phyloP scores from a whole-genome alignment of 2,888 invertebrate genomes.

The Azorinus chamasolen region DNA sequence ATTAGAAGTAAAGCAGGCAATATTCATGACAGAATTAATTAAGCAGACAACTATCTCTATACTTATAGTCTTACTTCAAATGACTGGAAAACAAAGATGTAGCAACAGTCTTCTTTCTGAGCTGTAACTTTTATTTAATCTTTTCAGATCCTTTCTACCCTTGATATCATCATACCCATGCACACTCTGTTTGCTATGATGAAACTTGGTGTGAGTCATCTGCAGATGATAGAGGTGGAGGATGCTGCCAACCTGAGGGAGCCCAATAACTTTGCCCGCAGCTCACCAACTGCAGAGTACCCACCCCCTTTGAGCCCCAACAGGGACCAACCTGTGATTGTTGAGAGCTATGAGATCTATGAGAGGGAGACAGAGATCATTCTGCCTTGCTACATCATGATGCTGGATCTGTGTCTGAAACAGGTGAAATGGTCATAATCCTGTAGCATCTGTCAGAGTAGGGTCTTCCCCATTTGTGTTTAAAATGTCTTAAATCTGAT shows the following conservation, averaged over 20 bases:
- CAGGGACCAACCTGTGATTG: constrained; percentile 69
- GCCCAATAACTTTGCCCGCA: constrained; percentile 63
- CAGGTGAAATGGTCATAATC: constrained; percentile 90
- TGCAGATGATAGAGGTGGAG: constrained; percentile 68
- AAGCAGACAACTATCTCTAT: too few relatives aligned
- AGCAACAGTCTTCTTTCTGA: too few relatives aligned
- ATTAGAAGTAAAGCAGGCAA: too few relatives aligned
- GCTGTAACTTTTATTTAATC: too few relatives aligned
- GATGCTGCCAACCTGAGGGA: constrained; percentile 50
- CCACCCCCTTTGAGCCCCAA: constrained; percentile 81
- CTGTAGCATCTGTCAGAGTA: too few relatives aligned
- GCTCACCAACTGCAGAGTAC: constrained; percentile 75
- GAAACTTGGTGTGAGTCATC: constrained; percentile 92
- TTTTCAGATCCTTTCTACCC: constrained; percentile 90
- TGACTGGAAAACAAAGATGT: too few relatives aligned
- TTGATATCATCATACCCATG: constrained; percentile 96
- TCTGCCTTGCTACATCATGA: constrained; percentile 97
- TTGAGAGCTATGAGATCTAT: constrained; percentile 77
- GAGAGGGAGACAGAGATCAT: constrained; percentile 88
- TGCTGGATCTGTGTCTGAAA: constrained; percentile 97
- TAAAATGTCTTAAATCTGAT: too few relatives aligned
- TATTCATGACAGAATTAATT: too few relatives aligned
- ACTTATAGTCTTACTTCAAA: too few relatives aligned
- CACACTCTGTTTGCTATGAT: constrained; percentile 96
- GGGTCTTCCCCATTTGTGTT: too few relatives aligned